phyloP scores from a whole-genome alignment of 2,888 invertebrate genomes.

The Drosophila sordidula region DNA sequence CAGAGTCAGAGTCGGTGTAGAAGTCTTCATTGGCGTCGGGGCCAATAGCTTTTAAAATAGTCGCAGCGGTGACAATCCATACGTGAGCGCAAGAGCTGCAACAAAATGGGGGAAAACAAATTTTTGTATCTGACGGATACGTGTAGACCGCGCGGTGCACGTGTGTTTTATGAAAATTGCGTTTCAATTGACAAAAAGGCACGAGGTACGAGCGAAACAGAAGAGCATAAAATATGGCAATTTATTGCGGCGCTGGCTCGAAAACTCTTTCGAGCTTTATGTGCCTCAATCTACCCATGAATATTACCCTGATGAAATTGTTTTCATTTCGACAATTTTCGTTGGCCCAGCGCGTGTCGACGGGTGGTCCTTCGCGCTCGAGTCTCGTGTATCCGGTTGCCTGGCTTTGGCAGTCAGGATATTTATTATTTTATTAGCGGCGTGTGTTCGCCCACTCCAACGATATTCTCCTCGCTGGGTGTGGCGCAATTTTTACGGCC shows the following conservation, averaged over 20 bases:
- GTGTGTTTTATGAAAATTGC: conserved; percentile 81
- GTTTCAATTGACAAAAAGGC: conserved; percentile 74
- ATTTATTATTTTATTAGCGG: conserved; percentile 81
- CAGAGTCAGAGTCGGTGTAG: conserved; percentile 6
- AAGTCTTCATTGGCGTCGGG: neutral
- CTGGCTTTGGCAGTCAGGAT: conserved; percentile 60
- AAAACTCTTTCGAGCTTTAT: conserved; percentile 68
- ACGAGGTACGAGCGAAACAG: conserved; percentile 26
- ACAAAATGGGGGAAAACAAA: conserved; percentile 41
- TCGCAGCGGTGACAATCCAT: conserved; percentile 56
- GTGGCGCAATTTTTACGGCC: conserved; percentile 71
- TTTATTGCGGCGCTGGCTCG: conserved; percentile 46
- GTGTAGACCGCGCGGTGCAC: conserved; percentile 36
- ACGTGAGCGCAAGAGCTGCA: conserved; percentile 45
- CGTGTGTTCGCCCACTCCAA: conserved; percentile 61
- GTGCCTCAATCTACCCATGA: conserved; percentile 33
- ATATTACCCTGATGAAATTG: conserved; percentile 75
- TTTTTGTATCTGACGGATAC: conserved; percentile 55
- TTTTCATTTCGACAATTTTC: conserved; percentile 77
- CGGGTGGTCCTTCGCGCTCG: conserved; percentile 34
- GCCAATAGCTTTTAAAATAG: conserved; percentile 3
- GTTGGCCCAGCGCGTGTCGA: conserved; percentile 39
- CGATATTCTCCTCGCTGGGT: conserved; percentile 40
- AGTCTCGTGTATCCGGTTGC: neutral
- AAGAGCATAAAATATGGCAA: conserved; percentile 80